Evolutionary conservation across 1,140 invertebrate genomes (phyloP).

Genomic region (Bombus waltoni): DNA sequence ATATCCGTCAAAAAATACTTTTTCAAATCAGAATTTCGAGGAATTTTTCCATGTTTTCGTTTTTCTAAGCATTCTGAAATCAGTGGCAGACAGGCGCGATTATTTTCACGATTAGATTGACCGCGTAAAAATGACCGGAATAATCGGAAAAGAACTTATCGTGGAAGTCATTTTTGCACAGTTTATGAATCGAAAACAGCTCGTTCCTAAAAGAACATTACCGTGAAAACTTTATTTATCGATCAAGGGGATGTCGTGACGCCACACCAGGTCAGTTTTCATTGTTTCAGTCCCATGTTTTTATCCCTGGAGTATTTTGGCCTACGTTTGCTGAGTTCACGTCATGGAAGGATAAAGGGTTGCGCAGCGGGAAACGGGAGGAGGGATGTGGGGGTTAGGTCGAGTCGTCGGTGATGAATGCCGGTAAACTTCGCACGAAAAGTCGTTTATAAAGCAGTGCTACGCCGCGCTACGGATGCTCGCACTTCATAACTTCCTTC

Average conservation of each 20-base stretch:
- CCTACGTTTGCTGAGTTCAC: slow-evolving; percentile 52
- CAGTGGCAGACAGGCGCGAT: too few species aligned
- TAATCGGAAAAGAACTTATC: neutral
- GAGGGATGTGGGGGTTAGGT: slow-evolving; percentile 43
- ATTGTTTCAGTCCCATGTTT: slow-evolving; percentile 53
- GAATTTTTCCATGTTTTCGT: neutral
- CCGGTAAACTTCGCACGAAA: slow-evolving; percentile 78
- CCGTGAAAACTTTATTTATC: slow-evolving; percentile 30
- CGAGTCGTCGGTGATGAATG: slow-evolving; percentile 77
- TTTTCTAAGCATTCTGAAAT: neutral
- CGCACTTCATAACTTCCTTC: slow-evolving; percentile 78
- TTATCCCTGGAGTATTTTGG: slow-evolving; percentile 58
- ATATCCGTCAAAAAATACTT: neutral
- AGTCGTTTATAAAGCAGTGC: slow-evolving; percentile 79
- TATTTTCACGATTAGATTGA: too few species aligned
- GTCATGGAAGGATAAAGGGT: slow-evolving; percentile 62
- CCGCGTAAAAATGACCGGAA: neutral
- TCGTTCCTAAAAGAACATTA: neutral
- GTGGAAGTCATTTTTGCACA: neutral
- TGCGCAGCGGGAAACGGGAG: slow-evolving; percentile 22
- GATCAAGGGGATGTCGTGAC: neutral
- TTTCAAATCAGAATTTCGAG: neutral
- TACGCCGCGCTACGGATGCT: slow-evolving; percentile 75
- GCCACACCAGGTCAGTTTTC: slow-evolving; percentile 51
- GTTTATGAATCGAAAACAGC: neutral